These are phyloP conservation scores for Agrypnia vestita DNA, from an alignment of 1,140 invertebrate genomes.

Conservation along the genomic window DNA sequence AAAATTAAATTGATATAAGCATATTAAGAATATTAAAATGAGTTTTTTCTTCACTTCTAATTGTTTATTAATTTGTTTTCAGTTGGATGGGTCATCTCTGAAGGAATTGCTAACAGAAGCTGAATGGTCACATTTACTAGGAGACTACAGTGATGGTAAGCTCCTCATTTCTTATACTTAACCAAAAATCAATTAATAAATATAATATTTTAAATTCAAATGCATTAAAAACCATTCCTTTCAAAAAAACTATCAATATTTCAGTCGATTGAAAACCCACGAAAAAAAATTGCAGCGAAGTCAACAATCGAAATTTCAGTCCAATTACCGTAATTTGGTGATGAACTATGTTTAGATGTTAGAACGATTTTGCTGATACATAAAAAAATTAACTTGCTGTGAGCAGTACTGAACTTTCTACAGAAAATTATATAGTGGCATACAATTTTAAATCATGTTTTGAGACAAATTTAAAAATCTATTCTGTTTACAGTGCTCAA, in stretches of 20 bases:
- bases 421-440: neutral
- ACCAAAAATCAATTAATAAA: too few relatives aligned
- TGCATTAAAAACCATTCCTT: neutral
- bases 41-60: too few relatives aligned
- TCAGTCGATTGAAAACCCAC: too few relatives aligned
- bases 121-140: conserved; percentile 56
- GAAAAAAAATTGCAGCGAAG: neutral
- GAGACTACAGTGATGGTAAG: conserved; percentile 55
- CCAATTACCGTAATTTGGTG: conserved; percentile 16
- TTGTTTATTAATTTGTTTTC: conserved; percentile 45
- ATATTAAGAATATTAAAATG: too few relatives aligned
- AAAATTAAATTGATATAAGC: too few relatives aligned
- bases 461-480: too few relatives aligned
- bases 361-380: conserved; percentile 4
- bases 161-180: neutral
- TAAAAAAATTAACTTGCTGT: neutral
- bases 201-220: too few relatives aligned
- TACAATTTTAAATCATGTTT: too few relatives aligned
- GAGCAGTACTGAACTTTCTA: neutral
- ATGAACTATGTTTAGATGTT: neutral
- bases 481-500: too few relatives aligned
- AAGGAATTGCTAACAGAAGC: conserved; percentile 45
- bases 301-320: neutral
- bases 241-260: neutral
- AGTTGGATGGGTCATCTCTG: conserved; percentile 49